Conservation (phyloP, 2,888 invertebrate genomes). For the Ichneumoninae sp. region DNA sequence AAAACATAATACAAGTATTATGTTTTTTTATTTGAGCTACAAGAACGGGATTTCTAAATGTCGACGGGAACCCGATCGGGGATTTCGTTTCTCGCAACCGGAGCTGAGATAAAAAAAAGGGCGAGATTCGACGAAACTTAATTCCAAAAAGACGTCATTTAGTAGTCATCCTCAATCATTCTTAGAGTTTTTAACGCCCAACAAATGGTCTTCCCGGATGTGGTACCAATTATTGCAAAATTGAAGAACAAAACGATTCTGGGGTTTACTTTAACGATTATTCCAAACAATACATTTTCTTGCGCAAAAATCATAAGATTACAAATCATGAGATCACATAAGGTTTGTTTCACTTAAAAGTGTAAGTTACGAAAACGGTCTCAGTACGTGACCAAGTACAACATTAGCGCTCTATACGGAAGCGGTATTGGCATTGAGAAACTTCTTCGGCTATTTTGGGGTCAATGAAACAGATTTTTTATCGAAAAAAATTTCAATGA, state of each 20-base stretch:
- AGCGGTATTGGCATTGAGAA: conserved; percentile 33
- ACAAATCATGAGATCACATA: not conserved
- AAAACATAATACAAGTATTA: too few species aligned
- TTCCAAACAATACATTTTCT: not conserved
- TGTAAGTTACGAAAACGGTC: not conserved
- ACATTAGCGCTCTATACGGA: not conserved
- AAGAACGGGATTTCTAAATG: too few species aligned
- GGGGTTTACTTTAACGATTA: not conserved
- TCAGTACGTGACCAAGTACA: not conserved
- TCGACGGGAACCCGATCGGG: too few species aligned
- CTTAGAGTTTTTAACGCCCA: too few species aligned
- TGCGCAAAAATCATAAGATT: not conserved
- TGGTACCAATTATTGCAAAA: not conserved
- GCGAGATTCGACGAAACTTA: too few species aligned
- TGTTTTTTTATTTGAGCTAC: too few species aligned
- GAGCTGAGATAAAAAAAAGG: too few species aligned
- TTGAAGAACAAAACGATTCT: not conserved
- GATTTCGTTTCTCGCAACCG: too few species aligned
- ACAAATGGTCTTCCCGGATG: not conserved
- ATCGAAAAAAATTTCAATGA: not conserved
- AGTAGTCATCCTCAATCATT: too few species aligned
- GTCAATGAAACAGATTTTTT: conserved; percentile 49
- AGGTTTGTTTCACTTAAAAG: not conserved
- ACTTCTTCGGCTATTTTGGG: conserved; percentile 43
- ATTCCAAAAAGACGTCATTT: too few species aligned